Base-by-base conservation (phyloP, 2,113 vertebrate genomes). In the Esox niger region DNA sequence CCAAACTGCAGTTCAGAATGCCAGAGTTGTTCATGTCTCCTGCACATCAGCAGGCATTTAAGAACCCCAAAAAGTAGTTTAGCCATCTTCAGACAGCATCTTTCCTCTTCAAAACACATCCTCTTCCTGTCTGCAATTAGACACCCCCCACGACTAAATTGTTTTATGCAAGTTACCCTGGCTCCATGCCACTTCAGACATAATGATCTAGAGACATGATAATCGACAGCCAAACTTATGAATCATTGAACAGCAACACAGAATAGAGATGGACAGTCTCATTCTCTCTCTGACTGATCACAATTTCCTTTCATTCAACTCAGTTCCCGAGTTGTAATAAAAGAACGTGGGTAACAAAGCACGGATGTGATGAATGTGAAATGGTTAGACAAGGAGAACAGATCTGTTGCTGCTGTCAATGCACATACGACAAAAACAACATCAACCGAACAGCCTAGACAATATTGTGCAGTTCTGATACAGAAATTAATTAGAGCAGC, bases 61-160 rank as follows among this genome's bases (percentile, higher is more conserved):
- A n/a, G n/a, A n/a, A 43, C 38, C 17, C 13, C 38, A 43, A 43
- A 38, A 43, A 15, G 38, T 15, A 43, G 17, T 43, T 1, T 15
- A 13, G 35, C 15, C 38, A 15, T 43, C 38, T 15, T 13, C 3
- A 43, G 11, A 17, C 11, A 43, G 38, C 13, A 15, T 10, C 15
- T 4, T 17, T 43, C 5, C 38, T 4, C 38, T 43, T 72, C 57
- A 43, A 29, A 60, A 54, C 33, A 72, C 35, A 20, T 66, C 29
- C 7, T 4, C 62, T 64, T 61, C 62, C 32, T 54, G 71, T 49
- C 35, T 58, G 72, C 64, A 71, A 81, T 82, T n/a, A n/a, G n/a
- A n/a, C n/a, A n/a, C n/a, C n/a, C n/a, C n/a, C n/a, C n/a, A 59
- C 11, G 17, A 11, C 56, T 30, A 29, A 20, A 27, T 15, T 1